Percentiles rank a stretch among this genome's conserved stretches.
phyloP scores from a whole-genome alignment of 2,113 vertebrate species.

The Tichodroma muraria region DNA sequence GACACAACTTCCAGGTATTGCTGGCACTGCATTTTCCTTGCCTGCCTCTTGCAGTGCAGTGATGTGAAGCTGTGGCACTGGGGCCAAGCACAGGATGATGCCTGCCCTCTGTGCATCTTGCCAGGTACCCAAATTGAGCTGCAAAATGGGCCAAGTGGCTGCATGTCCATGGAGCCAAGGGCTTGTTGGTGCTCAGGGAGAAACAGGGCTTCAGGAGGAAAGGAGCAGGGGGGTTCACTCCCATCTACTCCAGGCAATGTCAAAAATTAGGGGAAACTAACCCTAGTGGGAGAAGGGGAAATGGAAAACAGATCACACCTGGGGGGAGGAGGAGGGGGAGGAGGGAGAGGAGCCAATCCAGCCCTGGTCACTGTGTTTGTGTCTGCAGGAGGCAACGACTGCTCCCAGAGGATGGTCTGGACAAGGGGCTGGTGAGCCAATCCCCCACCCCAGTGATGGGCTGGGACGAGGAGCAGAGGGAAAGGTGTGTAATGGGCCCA shows the following conservation, averaged over 20 bases:
- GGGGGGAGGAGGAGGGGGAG: not conserved
- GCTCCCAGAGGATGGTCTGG: slow-evolving; percentile 38
- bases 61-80: not conserved
- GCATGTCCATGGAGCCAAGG: not conserved
- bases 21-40: not conserved
- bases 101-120: rapidly evolving
- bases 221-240: not conserved
- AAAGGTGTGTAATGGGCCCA: not conserved
- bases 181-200: not conserved
- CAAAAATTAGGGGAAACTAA: not conserved
- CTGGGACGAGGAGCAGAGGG: slow-evolving; percentile 18
- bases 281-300: not conserved
- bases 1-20: not conserved
- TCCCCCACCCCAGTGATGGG: slow-evolving; percentile 38
- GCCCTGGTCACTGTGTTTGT: not conserved
- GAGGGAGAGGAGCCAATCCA: not conserved
- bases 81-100: rapidly evolving
- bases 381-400: slow-evolving; percentile 43
- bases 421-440: not conserved
- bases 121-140: not conserved
- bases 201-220: not conserved
- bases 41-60: not conserved
- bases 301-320: not conserved
- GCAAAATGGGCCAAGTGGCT: not conserved
- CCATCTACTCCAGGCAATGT: not conserved